phyloP scores from a whole-genome alignment of 2,888 invertebrate species.

The Habroteleia sp. region DNA sequence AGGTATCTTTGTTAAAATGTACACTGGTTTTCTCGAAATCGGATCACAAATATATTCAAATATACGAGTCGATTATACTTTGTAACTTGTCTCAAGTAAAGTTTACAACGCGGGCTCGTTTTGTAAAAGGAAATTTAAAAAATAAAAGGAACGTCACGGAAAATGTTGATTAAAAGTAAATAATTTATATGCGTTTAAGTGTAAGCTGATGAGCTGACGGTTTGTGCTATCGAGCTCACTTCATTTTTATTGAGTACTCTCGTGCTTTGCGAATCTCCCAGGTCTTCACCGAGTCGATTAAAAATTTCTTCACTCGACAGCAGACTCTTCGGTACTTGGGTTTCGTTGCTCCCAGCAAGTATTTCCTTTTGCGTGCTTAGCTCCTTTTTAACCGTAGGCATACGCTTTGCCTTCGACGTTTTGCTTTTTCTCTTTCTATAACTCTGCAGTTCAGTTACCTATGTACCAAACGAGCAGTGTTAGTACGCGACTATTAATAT shows the following conservation, averaged over 20 bases:
- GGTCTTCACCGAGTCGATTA: slow-evolving; percentile 55
- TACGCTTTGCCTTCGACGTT: slow-evolving; percentile 56
- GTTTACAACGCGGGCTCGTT: too few relatives aligned
- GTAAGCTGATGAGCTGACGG: slow-evolving; percentile 30
- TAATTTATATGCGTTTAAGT: slow-evolving; percentile 40
- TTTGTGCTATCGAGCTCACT: slow-evolving; percentile 47
- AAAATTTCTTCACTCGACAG: slow-evolving; percentile 53
- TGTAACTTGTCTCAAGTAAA: too few relatives aligned
- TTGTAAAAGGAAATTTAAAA: too few relatives aligned
- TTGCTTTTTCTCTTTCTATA: slow-evolving; percentile 68
- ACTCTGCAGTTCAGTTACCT: slow-evolving; percentile 74
- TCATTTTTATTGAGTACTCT: slow-evolving; percentile 41
- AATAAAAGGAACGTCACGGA: not conserved
- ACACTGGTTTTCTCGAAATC: too few relatives aligned
- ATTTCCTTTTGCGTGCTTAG: slow-evolving; percentile 77
- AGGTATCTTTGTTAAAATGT: too few relatives aligned
- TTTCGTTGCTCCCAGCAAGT: slow-evolving; percentile 70
- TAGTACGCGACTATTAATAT: slow-evolving; percentile 25
- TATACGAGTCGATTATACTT: too few relatives aligned
- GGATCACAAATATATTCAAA: too few relatives aligned
- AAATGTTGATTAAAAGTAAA: slow-evolving; percentile 35
- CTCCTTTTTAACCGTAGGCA: slow-evolving; percentile 75
- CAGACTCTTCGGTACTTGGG: slow-evolving; percentile 66
- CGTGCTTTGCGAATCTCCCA: slow-evolving; percentile 28
- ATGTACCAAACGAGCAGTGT: slow-evolving; percentile 24